A percentile compares a stretch with the other conserved stretches of the same genome.
These are phyloP conservation scores for Akabosia matsudoensis DNA, from an alignment of 1,140 invertebrate genomes.

Conservation along the genomic window DNA sequence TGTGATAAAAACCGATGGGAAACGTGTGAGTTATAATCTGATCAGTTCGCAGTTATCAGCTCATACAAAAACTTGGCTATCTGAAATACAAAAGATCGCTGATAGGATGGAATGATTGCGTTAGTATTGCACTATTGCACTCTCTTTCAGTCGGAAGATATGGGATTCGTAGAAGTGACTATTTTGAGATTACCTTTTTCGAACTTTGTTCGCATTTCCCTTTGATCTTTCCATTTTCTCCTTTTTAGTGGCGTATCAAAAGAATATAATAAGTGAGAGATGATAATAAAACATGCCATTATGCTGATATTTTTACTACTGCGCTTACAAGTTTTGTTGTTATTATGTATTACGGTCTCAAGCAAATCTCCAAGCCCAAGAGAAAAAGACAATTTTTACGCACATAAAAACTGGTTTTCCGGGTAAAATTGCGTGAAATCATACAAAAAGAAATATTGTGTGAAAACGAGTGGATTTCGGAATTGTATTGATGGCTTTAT, in stretches of 20 bases:
- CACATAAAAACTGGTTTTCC: background rate
- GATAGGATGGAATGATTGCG: background rate
- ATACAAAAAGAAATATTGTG: background rate
- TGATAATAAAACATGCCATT: constrained; percentile 24
- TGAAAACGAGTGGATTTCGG: background rate
- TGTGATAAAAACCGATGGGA: background rate
- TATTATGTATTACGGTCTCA: constrained; percentile 8
- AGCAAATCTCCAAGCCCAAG: background rate
- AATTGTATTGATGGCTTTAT: constrained; percentile 16
- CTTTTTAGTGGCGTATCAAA: background rate
- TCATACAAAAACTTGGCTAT: background rate
- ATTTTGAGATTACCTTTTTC: background rate
- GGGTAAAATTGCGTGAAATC: background rate
- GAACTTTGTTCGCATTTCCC: background rate
- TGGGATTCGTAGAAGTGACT: background rate
- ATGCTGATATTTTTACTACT: background rate
- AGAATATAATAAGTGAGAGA: background rate
- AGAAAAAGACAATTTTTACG: background rate
- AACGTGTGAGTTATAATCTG: background rate
- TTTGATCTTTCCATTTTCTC: constrained; percentile 10
- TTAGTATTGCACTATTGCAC: constrained; percentile 1
- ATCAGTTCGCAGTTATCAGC: background rate
- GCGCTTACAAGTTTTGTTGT: too few relatives aligned
- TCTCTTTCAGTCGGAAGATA: background rate
- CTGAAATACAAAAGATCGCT: background rate